Evolutionary conservation across 2,797 vertebrate species (phyloP).

Genomic region (Bryconaethiops microstoma): DNA sequence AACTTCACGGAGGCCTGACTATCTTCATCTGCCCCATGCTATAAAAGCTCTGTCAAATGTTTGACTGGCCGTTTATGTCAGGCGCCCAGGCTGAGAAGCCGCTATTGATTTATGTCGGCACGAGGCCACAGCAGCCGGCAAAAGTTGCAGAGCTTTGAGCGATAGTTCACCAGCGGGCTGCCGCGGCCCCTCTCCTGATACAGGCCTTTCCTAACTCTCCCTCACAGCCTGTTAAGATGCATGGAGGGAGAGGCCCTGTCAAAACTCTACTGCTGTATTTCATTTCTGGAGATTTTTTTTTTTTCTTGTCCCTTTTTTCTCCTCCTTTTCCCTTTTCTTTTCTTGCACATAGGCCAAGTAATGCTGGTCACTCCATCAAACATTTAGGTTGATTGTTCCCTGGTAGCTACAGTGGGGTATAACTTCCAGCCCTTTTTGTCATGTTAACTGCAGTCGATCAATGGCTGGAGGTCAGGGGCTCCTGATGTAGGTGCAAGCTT

Average conservation of each 20-base stretch:
- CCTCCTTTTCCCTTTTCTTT: slow-evolving; percentile 27
- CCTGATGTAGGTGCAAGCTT: slow-evolving; percentile 94
- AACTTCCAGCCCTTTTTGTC: slow-evolving; percentile 87
- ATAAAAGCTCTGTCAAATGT: slow-evolving; percentile 27
- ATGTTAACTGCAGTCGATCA: slow-evolving; percentile 92
- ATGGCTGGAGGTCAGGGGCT: slow-evolving; percentile 86
- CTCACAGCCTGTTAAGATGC: slow-evolving; percentile 46
- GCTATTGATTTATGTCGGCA: slow-evolving; percentile 53
- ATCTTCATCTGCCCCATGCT: slow-evolving; percentile 22
- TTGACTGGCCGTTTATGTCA: slow-evolving; percentile 29
- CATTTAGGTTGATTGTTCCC: slow-evolving; percentile 89
- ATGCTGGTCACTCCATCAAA: slow-evolving; percentile 83
- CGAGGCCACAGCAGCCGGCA: slow-evolving; percentile 27
- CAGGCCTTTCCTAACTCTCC: slow-evolving; percentile 7
- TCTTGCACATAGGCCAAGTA: slow-evolving; percentile 65
- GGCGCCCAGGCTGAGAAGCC: slow-evolving; percentile 7
- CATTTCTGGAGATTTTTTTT: slow-evolving; percentile 59
- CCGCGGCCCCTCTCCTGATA: slow-evolving; percentile 12
- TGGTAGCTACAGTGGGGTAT: slow-evolving; percentile 82
- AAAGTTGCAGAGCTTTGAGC: slow-evolving; percentile 52
- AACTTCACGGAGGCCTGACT: not conserved
- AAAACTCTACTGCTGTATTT: slow-evolving; percentile 59
- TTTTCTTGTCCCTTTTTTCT: slow-evolving; percentile 17
- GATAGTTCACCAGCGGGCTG: slow-evolving; percentile 38
- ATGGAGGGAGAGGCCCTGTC: slow-evolving; percentile 57